Evolutionary conservation across 2,888 invertebrate species (phyloP).

Genomic region (Cosmia pyralina): DNA sequence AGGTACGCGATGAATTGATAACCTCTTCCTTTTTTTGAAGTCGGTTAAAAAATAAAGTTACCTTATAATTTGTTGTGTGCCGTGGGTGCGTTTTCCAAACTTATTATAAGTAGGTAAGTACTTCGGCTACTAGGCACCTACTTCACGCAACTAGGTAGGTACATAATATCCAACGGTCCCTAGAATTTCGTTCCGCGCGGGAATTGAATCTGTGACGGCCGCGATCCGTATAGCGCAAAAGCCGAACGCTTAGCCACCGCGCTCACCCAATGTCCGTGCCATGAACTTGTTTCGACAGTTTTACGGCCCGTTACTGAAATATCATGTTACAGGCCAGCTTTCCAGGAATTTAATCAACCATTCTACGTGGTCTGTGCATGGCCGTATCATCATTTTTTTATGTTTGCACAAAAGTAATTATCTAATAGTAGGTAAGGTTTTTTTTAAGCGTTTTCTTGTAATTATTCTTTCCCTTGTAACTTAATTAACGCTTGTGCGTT

Average conservation of each 20-base stretch:
- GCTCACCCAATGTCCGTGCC: constrained; percentile 22
- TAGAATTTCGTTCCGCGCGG: background rate
- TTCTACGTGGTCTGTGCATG: background rate
- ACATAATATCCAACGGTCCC: no score
- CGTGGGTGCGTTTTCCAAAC: background rate
- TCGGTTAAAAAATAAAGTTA: background rate
- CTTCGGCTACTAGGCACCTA: background rate
- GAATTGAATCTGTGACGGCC: background rate
- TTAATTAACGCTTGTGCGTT: no score
- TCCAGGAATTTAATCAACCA: constrained; percentile 33
- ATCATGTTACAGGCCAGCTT: constrained; percentile 37
- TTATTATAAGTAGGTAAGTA: background rate
- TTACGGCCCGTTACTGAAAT: constrained; percentile 45
- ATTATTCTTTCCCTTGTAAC: no score
- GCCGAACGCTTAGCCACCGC: background rate
- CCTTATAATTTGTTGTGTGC: background rate
- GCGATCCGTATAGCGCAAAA: background rate
- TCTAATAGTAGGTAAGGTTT: no score
- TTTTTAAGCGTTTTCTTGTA: no score
- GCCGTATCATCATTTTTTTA: background rate
- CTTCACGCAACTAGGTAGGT: background rate
- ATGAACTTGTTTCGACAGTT: constrained; percentile 43
- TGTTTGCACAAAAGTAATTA: background rate
- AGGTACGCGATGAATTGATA: no score
- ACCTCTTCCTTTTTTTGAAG: no score